These are phyloP conservation scores for Chauna torquata DNA, from an alignment of 2,113 vertebrate species.

Conservation along the genomic window DNA sequence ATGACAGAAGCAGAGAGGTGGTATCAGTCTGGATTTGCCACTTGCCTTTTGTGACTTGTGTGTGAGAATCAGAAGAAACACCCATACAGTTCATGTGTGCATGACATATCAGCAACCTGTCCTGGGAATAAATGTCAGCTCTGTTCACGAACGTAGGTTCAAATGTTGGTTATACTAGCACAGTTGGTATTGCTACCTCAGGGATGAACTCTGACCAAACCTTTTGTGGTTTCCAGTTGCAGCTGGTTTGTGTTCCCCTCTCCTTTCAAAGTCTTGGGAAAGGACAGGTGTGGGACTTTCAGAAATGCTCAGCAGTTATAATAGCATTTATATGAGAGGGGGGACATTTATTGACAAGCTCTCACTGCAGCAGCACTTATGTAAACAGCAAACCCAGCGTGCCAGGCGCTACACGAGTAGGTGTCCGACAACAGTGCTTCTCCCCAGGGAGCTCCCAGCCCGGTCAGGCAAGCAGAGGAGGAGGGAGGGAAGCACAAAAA, in stretches of 20 bases:
- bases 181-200: background rate
- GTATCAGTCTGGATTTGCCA: background rate
- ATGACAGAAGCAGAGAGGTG: constrained; percentile 17
- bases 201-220: background rate
- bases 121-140: constrained; percentile 21
- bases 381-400: background rate
- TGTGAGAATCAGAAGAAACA: constrained; percentile 17
- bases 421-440: background rate
- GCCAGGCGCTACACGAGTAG: background rate
- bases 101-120: background rate
- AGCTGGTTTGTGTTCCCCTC: background rate
- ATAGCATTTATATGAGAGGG: background rate
- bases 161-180: background rate
- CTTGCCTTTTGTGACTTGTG: background rate
- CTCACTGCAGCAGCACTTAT: background rate
- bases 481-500: background rate
- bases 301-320: background rate
- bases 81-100: background rate
- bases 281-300: background rate
- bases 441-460: background rate
- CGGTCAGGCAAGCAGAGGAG: background rate
- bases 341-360: background rate
- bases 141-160: background rate
- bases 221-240: background rate
- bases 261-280: background rate